phyloP scores from a whole-genome alignment of 2,797 vertebrate species.

The Dipus sagitta region DNA sequence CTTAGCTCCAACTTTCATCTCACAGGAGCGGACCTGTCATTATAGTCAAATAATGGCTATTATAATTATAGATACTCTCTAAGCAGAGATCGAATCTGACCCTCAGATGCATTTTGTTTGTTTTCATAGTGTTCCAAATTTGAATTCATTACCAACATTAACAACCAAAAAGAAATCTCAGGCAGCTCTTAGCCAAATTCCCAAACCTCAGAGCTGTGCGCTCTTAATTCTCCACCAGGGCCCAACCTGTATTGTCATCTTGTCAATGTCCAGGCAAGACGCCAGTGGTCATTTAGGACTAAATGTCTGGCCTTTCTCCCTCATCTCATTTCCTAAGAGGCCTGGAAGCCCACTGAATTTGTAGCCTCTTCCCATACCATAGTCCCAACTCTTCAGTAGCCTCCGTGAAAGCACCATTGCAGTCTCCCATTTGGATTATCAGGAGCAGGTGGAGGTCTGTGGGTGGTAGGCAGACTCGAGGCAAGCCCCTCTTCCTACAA shows the following conservation, averaged over 20 bases:
- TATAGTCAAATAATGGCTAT: background rate
- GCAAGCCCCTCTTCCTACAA: background rate
- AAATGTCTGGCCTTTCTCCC: background rate
- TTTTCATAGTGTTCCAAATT: background rate
- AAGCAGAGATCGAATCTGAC: background rate
- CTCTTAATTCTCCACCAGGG: background rate
- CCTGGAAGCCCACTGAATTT: background rate
- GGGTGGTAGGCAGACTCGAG: background rate
- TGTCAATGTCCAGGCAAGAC: rapidly evolving
- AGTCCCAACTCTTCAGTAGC: no score
- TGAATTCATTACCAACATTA: background rate
- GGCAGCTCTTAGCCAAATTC: background rate
- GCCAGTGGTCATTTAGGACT: background rate
- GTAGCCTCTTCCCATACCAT: background rate
- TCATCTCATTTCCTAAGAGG: background rate
- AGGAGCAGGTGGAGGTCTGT: background rate
- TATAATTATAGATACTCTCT: background rate
- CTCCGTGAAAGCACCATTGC: background rate
- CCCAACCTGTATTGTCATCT: rapidly evolving
- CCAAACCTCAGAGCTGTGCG: background rate
- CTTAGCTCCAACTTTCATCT: background rate
- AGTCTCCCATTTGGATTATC: background rate
- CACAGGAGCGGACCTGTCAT: background rate
- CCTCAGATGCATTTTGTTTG: background rate
- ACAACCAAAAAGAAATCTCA: background rate